These are phyloP conservation scores for Agapornis roseicollis DNA, from an alignment of 2,113 vertebrate genomes.

Conservation along the genomic window DNA sequence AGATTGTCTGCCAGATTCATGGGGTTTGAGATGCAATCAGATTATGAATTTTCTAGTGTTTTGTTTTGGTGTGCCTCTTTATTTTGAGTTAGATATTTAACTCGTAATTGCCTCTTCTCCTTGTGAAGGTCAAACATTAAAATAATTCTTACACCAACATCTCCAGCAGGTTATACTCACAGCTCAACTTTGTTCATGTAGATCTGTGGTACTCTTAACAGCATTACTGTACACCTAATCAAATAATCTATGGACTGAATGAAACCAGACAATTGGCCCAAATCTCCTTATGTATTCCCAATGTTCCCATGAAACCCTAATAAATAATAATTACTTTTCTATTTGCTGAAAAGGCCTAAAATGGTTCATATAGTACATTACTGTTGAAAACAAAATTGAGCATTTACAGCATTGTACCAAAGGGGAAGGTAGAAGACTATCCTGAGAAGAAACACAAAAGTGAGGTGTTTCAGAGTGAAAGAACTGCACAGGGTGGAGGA, in stretches of 20 bases:
- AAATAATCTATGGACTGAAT: not conserved
- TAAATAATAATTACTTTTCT: not conserved
- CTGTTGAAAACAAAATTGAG: not conserved
- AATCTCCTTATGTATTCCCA: not conserved
- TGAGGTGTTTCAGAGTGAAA: not conserved
- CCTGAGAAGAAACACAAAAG: not conserved
- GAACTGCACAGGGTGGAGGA: not conserved
- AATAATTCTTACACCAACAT: not conserved
- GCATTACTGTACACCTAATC: not conserved
- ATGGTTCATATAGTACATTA: not conserved
- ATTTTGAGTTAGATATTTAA: not conserved
- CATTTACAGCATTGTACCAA: not conserved
- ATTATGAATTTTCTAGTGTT: not conserved
- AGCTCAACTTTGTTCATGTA: not conserved
- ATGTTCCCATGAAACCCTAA: not conserved
- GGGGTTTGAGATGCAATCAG: not conserved
- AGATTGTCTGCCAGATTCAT: not conserved
- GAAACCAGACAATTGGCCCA: not conserved
- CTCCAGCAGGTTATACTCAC: not conserved
- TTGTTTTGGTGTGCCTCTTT: not conserved
- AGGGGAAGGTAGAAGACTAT: rapidly evolving
- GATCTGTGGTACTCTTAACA: not conserved
- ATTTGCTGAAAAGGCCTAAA: not conserved
- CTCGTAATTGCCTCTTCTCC: not conserved
- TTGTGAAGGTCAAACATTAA: not conserved